Base-by-base conservation (phyloP, 2,888 invertebrate species). In the Carterocephalus palaemon region DNA sequence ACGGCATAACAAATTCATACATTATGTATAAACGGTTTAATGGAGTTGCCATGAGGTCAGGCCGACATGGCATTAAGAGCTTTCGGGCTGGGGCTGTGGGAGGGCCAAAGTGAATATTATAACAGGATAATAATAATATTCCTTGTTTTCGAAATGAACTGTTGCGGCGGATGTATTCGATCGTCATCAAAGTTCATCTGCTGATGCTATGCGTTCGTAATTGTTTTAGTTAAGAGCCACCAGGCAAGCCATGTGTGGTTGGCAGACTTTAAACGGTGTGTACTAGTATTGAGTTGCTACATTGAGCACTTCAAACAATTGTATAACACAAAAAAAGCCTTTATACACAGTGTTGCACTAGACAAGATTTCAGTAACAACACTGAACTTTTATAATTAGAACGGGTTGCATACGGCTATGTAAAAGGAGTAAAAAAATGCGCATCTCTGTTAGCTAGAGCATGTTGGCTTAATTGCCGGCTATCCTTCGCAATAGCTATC, bases 1-100 rank as follows among this genome's bases (percentile, higher is more conserved):
- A 85, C 80, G 74, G 84, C 84, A 85, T 85, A 84, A 83, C 82
- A 84, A 81, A 84, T 82, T 86, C 84, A 86, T 85, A 84, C 84
- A 86, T 86, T 70, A 85, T 86, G 84, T 85, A 86, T 85, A 82
- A 79, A 79, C 81, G 78, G 81, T 84, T 84, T 86, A 85, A 86
- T 85, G 86, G 84, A 80, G 75, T 76, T 70, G 77, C 70, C 79
- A 81, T 81, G 84, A 84, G 85, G 85, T 86, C 85, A 86, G 79
- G 73, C 70, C 68, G 74, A 77, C 72, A 78, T 70, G 75, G 86
- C 76, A 83, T 86, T 86, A 85, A 85, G 84, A 85, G 85, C 86
- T 83, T 80, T 84, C 64, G 72, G 78, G 72, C 64, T 64, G 70
- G 65, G 61, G 59, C 50, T 31, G 60, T 48, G 54, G 57, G 48